A percentile compares a stretch with the other conserved stretches of the same genome.
Evolutionary conservation across 2,113 vertebrate species (phyloP).

Genomic region (Arenaria interpres): DNA sequence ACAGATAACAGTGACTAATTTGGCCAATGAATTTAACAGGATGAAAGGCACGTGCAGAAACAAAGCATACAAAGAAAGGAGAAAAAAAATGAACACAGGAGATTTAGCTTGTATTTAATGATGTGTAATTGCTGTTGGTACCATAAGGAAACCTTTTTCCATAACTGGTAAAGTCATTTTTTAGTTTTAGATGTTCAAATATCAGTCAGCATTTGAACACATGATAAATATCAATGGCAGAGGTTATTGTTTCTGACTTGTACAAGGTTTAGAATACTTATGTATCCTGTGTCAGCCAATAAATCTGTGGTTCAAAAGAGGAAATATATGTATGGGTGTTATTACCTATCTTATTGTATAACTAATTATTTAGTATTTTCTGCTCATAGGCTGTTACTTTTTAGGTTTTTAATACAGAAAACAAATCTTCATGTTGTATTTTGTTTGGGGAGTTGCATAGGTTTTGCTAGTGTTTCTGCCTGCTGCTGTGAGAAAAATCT

Average conservation of each 20-base stretch:
- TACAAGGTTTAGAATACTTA: not conserved
- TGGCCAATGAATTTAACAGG: not conserved
- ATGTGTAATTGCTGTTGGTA: not conserved
- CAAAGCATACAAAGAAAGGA: not conserved
- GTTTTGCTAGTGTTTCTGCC: not conserved
- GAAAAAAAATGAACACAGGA: not conserved
- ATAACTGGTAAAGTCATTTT: not conserved
- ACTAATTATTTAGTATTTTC: not conserved
- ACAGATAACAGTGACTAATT: slow-evolving; percentile 5
- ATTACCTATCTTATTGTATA: not conserved
- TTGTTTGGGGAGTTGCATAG: not conserved
- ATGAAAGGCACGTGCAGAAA: slow-evolving; percentile 30
- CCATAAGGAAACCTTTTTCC: not conserved
- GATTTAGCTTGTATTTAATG: not conserved
- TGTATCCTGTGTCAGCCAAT: not conserved
- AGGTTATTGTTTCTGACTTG: not conserved
- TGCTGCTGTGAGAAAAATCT: not conserved
- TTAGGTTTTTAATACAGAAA: not conserved
- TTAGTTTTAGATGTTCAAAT: not conserved
- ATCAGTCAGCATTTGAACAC: not conserved
- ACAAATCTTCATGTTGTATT: not conserved
- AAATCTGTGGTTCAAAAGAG: not conserved
- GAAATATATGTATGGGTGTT: not conserved
- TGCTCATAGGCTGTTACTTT: not conserved
- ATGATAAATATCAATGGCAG: not conserved